Conservation (phyloP, 2,888 invertebrate species). For the Azorinus chamasolen region DNA sequence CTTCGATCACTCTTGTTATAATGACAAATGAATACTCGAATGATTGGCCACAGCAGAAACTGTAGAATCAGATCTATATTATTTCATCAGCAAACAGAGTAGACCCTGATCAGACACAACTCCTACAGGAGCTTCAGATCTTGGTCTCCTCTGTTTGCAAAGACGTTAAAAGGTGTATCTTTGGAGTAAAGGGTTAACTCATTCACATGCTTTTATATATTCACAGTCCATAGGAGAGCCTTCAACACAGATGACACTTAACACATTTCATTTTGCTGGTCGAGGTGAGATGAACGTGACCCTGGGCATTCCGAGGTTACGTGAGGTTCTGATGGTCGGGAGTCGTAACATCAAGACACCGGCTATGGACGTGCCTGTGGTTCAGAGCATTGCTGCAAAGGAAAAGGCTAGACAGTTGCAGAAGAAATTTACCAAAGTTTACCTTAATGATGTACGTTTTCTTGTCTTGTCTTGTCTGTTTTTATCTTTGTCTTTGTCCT, state of each 20-base stretch:
- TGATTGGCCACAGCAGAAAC: too few relatives aligned
- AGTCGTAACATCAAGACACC: constrained; percentile 98
- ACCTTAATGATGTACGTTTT: constrained; percentile 89
- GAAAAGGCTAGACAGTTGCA: constrained; percentile 90
- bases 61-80: too few relatives aligned
- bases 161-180: too few relatives aligned
- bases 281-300: constrained; percentile 99
- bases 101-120: too few relatives aligned
- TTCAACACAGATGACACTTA: constrained; percentile 99
- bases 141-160: too few relatives aligned
- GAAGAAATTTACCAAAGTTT: constrained; percentile 92
- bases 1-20: too few relatives aligned
- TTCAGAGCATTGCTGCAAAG: constrained; percentile 82
- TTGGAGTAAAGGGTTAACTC: too few relatives aligned
- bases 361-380: constrained; percentile 97
- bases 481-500: too few relatives aligned
- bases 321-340: constrained; percentile 98
- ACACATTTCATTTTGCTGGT: constrained; percentile 99
- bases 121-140: too few relatives aligned
- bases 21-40: too few relatives aligned
- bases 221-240: constrained; percentile 97
- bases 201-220: constrained; percentile 1
- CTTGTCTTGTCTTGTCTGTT: too few relatives aligned
- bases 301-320: constrained; percentile 98
- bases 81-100: too few relatives aligned